Evolutionary conservation across 1,140 invertebrate species (phyloP), one percentile per base, ranked within the genome.

Genomic region (Gryon sp.): DNA sequence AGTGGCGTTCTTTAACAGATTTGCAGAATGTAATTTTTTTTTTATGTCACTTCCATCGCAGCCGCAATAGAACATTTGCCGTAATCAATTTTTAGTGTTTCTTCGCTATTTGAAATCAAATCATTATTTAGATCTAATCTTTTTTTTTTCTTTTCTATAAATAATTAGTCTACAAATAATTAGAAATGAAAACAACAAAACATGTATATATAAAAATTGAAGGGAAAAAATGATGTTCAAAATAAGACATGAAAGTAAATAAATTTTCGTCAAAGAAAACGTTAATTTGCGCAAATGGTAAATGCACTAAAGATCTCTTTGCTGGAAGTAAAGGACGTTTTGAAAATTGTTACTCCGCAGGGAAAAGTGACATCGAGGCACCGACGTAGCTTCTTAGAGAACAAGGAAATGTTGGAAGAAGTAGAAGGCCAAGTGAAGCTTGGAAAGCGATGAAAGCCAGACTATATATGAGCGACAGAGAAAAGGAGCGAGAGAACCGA

Each of bases 291-390:
- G 5, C 20, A 22, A 43, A 36, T 5, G 40, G 24, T 60, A 48
- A 52, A 57, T 28, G 20, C 20, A 59, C 45, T 69, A 62, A 72
- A 68, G 74, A 74, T 52, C 50, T 52, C 18, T 60, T 46, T 78
- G 28, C 66, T 55, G 76, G 57, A 66, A 78, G 83, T 83, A 81
- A 79, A 78, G 82, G 73, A 84, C 79, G 81, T 85, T 85, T 84
- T 82, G 78, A 82, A 79, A 81, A 74, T 66, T 68, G 65, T 73
- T 76, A 72, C 81, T 76, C 79, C 52, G n/a, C n/a, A 38, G 80
- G 80, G 79, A 66, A 62, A 75, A 75, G 72, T 53, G 72, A 70
- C 73, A 74, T 74, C 43, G 66, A 55, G 32, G 65, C 34, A 63
- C 7, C 66, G 52, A 60, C 38, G 62, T 59, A 43, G 65, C 43